phyloP scores from a whole-genome alignment of 2,797 vertebrate genomes.

The Halcyon smyrnensis region DNA sequence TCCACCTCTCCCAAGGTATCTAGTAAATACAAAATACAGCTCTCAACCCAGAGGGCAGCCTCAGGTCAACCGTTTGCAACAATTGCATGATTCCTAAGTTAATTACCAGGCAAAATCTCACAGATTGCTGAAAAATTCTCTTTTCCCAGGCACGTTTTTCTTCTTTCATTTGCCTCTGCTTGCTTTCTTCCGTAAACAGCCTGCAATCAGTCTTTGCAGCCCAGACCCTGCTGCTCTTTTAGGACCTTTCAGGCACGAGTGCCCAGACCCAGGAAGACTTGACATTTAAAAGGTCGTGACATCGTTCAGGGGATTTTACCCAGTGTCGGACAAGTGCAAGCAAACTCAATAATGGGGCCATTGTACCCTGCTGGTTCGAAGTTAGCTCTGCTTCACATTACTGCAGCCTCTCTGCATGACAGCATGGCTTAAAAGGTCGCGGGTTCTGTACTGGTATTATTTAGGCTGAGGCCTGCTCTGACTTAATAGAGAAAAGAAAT shows the following conservation, averaged over 20 bases:
- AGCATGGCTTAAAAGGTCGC: conserved; percentile 27
- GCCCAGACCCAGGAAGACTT: conserved; percentile 32
- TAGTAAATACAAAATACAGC: neutral
- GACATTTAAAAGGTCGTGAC: conserved; percentile 77
- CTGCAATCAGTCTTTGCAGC: neutral
- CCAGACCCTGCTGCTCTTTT: conserved; percentile 7
- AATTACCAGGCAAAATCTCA: conserved; percentile 15
- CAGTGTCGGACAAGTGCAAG: neutral
- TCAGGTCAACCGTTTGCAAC: conserved; percentile 1
- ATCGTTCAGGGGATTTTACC: neutral
- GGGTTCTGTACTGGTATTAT: neutral
- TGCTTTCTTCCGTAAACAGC: neutral
- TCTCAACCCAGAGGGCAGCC: neutral
- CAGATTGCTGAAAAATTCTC: neutral
- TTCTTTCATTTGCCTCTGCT: neutral
- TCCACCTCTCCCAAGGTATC: neutral
- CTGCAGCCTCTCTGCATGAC: conserved; percentile 1
- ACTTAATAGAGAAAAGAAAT: neutral
- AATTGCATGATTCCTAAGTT: neutral
- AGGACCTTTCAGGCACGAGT: conserved; percentile 42
- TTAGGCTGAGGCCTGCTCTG: neutral
- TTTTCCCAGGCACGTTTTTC: neutral
- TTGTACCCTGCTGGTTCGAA: conserved; percentile 13
- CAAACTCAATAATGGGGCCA: conserved; percentile 38
- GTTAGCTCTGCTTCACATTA: conserved; percentile 36